Evolutionary conservation across 2,888 invertebrate species (phyloP).

Genomic region (Glomeris marginata): DNA sequence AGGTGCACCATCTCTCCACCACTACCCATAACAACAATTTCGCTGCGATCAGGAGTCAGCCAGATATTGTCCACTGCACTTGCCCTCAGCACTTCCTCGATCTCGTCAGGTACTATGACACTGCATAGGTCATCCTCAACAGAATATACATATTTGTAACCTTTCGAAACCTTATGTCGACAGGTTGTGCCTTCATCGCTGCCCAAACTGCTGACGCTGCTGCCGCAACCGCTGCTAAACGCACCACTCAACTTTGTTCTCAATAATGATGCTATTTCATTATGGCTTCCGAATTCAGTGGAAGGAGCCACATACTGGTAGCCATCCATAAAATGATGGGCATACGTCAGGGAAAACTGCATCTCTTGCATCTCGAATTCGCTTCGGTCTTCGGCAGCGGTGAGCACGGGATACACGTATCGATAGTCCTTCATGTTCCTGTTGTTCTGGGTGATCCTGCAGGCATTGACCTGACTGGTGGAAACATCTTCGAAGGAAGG

Average conservation of each 20-base stretch:
- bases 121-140: constrained; percentile 57
- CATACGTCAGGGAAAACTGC: constrained; percentile 30
- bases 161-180: constrained; percentile 28
- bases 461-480: constrained; percentile 13
- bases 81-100: constrained; percentile 59
- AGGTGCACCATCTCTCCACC: constrained; percentile 5
- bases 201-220: not conserved
- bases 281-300: constrained; percentile 17
- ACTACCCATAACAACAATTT: constrained; percentile 10
- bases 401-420: constrained; percentile 56
- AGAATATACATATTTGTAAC: constrained; percentile 47
- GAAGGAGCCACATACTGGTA: constrained; percentile 14
- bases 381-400: constrained; percentile 28
- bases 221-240: not conserved
- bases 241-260: constrained; percentile 14
- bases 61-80: constrained; percentile 62
- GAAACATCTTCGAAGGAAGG: constrained; percentile 14
- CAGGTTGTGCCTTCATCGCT: constrained; percentile 35
- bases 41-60: constrained; percentile 37
- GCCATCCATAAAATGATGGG: constrained; percentile 12
- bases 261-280: constrained; percentile 8
- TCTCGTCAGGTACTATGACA: constrained; percentile 53
- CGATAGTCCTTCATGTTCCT: constrained; percentile 50
- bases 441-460: constrained; percentile 43
- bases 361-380: constrained; percentile 38